Conservation (phyloP, 2,888 invertebrate species). For the Achlya flavicornis region DNA sequence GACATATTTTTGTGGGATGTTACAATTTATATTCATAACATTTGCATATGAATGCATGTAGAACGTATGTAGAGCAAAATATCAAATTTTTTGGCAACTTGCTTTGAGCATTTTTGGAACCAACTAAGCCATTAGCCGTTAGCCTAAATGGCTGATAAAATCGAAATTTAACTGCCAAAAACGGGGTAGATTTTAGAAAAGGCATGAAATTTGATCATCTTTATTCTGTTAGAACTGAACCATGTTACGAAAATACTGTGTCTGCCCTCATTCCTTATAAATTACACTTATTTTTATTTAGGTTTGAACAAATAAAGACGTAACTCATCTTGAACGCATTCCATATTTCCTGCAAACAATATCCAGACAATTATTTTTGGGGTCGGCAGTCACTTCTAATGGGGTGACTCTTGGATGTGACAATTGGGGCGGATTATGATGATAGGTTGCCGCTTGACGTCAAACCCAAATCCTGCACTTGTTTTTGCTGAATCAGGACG, state of each 20-base stretch:
- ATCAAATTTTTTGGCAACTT: background rate
- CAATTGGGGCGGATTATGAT: conserved; percentile 12
- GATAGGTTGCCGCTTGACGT: conserved; percentile 12
- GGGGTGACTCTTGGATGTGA: conserved; percentile 9
- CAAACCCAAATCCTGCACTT: conserved; percentile 8
- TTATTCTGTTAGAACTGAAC: background rate
- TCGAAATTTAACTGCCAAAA: background rate
- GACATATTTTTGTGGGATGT: background rate
- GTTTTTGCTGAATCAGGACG: conserved; percentile 3
- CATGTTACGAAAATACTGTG: background rate
- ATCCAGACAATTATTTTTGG: conserved; percentile 8
- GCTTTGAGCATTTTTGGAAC: background rate
- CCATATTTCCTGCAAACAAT: background rate
- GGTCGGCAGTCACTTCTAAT: conserved; percentile 3
- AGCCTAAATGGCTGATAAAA: background rate
- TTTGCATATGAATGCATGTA: conserved; percentile 7
- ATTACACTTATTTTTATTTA: background rate
- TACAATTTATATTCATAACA: conserved; percentile 5
- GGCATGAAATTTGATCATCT: background rate
- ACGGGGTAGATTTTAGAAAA: background rate
- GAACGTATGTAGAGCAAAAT: conserved; percentile 4
- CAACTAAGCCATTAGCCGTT: background rate
- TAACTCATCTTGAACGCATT: conserved; percentile 4
- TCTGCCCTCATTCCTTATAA: background rate
- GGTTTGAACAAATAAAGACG: conserved; percentile 1